These are phyloP conservation scores for Lysandra bellargus DNA, from an alignment of 2,888 invertebrate species.

Conservation along the genomic window DNA sequence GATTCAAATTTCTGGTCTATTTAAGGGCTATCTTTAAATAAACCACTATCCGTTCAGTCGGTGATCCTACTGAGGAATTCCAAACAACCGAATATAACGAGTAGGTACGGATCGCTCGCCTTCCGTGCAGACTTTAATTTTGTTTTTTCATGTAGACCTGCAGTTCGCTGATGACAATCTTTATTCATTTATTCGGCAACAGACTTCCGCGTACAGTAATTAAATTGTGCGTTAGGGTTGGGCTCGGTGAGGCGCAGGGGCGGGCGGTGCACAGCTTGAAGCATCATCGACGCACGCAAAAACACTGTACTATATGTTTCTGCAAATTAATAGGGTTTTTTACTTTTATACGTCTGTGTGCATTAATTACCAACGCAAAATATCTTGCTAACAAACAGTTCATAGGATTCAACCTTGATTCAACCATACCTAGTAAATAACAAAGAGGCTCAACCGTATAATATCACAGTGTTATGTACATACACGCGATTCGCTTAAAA, in stretches of 20 bases:
- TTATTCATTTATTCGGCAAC: slow-evolving; percentile 17
- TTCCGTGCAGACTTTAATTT: slow-evolving; percentile 3
- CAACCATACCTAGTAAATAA: no score
- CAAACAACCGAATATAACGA: slow-evolving; percentile 2
- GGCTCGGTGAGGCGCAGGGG: background rate
- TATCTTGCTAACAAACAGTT: background rate
- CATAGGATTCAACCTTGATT: background rate
- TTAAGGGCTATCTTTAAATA: background rate
- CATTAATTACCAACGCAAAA: background rate
- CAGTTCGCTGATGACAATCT: slow-evolving; percentile 7
- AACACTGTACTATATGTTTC: background rate
- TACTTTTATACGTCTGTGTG: background rate
- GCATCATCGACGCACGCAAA: slow-evolving; percentile 18
- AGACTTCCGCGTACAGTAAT: slow-evolving; percentile 7
- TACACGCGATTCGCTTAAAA: background rate
- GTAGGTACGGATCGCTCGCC: background rate
- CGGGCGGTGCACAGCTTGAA: background rate
- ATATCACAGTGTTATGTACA: background rate
- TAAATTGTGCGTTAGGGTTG: slow-evolving; percentile 1
- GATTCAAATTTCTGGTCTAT: slow-evolving; percentile 7
- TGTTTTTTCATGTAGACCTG: slow-evolving; percentile 1
- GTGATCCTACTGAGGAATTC: background rate
- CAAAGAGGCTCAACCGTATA: background rate
- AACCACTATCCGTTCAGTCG: slow-evolving; percentile 5
- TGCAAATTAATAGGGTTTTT: background rate